A percentile compares a stretch with the other conserved stretches of the same genome.
These are phyloP conservation scores for Pterocles gutturalis DNA, from an alignment of 2,113 vertebrate genomes.

Conservation along the genomic window DNA sequence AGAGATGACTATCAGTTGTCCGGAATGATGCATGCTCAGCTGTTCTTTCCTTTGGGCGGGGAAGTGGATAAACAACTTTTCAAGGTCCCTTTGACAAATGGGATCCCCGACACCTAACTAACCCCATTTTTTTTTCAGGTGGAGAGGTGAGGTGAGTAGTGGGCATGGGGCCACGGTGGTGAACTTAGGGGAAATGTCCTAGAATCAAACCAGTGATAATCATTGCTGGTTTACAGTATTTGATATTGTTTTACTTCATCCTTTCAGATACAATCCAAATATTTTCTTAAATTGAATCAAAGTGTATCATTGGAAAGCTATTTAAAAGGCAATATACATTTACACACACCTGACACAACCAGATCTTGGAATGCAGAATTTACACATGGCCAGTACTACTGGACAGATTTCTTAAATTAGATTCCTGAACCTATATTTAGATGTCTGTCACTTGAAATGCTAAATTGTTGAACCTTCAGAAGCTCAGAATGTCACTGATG, in stretches of 20 bases:
- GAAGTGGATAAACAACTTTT: not conserved
- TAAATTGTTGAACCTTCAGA: not conserved
- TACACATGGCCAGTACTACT: not conserved
- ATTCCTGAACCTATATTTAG: not conserved
- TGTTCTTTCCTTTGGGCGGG: not conserved
- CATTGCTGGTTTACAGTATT: not conserved
- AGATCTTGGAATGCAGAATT: not conserved
- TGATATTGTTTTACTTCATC: not conserved
- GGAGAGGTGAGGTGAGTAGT: not conserved
- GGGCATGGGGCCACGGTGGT: not conserved
- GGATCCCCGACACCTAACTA: not conserved
- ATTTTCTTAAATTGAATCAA: not conserved
- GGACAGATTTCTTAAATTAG: not conserved
- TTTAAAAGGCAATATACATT: not conserved
- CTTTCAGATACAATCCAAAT: not conserved
- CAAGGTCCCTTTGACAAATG: slow-evolving; percentile 24
- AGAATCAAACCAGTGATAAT: not conserved
- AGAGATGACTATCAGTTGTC: not conserved
- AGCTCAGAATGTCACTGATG: not conserved
- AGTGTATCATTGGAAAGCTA: not conserved
- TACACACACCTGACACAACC: not conserved
- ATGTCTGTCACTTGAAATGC: not conserved
- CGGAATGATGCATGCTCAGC: not conserved
- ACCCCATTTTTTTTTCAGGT: not conserved
- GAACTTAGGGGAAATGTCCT: not conserved